Evolutionary conservation across 2,888 invertebrate genomes (phyloP).

Genomic region (Yponomeuta cagnagella): DNA sequence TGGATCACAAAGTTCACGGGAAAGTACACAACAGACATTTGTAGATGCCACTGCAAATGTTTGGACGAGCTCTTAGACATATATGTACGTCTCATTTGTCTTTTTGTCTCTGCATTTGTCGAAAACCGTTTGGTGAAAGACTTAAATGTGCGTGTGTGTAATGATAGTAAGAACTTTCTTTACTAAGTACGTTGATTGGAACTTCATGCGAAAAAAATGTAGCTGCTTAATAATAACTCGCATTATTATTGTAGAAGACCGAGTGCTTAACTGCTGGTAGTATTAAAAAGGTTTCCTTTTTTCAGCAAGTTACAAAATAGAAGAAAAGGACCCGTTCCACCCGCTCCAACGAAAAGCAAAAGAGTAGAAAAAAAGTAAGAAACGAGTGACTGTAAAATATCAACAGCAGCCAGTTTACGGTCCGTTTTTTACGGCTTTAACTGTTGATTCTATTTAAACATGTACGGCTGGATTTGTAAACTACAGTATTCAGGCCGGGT

Average conservation of each 20-base stretch:
- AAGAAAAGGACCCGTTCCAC: slow-evolving; percentile 22
- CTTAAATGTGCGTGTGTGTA: neutral
- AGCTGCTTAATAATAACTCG: neutral
- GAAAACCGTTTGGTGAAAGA: neutral
- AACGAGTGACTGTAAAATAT: slow-evolving; percentile 65
- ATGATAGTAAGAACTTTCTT: too few species aligned
- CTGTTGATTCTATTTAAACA: slow-evolving; percentile 74
- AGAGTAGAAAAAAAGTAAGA: slow-evolving; percentile 31
- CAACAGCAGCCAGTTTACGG: slow-evolving; percentile 64
- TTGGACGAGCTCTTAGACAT: neutral
- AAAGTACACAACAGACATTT: neutral
- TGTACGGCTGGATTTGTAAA: slow-evolving; percentile 65
- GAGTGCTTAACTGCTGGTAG: neutral
- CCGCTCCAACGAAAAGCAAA: neutral
- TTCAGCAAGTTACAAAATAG: slow-evolving; percentile 22
- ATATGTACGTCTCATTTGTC: neutral
- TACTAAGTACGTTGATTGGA: too few species aligned
- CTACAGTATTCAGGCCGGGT: slow-evolving; percentile 59
- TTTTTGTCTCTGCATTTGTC: neutral
- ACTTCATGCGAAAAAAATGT: too few species aligned
- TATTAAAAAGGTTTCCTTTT: neutral
- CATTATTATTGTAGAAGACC: neutral
- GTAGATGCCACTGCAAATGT: neutral
- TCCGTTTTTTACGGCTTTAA: slow-evolving; percentile 70
- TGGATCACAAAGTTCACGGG: neutral